Base-by-base conservation (phyloP, 2,797 vertebrate genomes). In the Neopelma chrysocephalum region DNA sequence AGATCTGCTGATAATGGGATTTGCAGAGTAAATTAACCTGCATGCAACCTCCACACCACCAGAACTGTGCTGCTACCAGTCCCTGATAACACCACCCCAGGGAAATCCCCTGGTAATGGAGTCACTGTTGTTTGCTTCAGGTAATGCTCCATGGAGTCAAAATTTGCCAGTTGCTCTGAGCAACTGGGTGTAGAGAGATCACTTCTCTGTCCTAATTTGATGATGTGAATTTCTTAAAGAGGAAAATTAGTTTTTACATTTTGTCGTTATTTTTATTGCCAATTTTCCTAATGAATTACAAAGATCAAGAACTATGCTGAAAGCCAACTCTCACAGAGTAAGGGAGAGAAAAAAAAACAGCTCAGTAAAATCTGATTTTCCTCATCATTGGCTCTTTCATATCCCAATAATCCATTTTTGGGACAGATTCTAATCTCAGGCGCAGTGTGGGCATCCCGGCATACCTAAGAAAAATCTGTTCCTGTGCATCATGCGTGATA, bases 381-480 rank as follows among this genome's bases (percentile, higher is more conserved):
- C 91, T 90, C 84, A 83, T 92, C 81, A 53, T 6, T 94, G 83
- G 45, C 51, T 94, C 53, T 82, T 94, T 90, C 43, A 23, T 69
- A 65, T 91, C 43, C 58, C 42, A 75, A 77, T 72, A 94, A 89
- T 85, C 80, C 80, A 90, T 94, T 94, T 87, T 78, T 31, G 75
- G 69, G 87, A 79, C 76, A 83, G 64, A 83, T 47, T 93, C 43
- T 86, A 93, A 84, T 95, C 43, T 94, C 89, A 92, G 45, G 38
- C 3, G 1, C 51, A 89, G 61, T 14, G 6, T 68, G 84, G 90
- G 84, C 66, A 94, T 89, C 40, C 27, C 43, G 0, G 57, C 62
- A 85, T 69, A 92, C 57, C 85, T 68, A 92, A 87, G 91, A 87
- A 93, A 96, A 97, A 96, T 92, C 82, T 93, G 78, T 82, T 87